phyloP scores from a whole-genome alignment of 2,113 vertebrate species.

The Muscicapa adusta region DNA sequence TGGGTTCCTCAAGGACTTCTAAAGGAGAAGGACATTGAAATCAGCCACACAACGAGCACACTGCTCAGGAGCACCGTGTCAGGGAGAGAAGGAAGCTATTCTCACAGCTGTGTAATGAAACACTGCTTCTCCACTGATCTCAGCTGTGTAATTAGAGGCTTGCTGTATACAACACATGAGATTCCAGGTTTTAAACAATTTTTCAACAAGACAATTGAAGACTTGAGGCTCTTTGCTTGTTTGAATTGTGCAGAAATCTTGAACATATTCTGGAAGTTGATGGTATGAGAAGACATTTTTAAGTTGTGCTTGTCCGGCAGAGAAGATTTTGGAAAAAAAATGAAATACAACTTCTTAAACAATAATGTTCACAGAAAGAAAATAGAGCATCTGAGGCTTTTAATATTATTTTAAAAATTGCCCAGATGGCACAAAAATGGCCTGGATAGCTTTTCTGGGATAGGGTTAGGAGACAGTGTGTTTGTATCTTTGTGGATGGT shows the following conservation, averaged over 20 bases:
- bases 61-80: background rate
- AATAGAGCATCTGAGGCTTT: slow-evolving; percentile 73
- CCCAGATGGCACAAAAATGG: background rate
- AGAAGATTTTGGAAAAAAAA: slow-evolving; percentile 82
- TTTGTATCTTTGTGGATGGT: background rate
- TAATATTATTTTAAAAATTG: background rate
- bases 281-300: background rate
- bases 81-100: background rate
- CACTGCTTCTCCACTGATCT: background rate
- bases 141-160: background rate
- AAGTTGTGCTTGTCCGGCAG: slow-evolving; percentile 71
- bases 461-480: background rate
- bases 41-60: background rate
- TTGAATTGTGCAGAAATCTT: background rate
- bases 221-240: background rate
- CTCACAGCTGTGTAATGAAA: background rate
- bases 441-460: background rate
- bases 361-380: slow-evolving; percentile 79
- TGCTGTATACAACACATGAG: background rate
- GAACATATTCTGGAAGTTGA: background rate
- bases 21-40: background rate
- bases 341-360: slow-evolving; percentile 73
- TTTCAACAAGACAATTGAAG: background rate
- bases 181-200: background rate
- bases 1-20: background rate